Evolutionary conservation across 2,797 vertebrate genomes (phyloP).

Genomic region (Hipposideros larvatus): DNA sequence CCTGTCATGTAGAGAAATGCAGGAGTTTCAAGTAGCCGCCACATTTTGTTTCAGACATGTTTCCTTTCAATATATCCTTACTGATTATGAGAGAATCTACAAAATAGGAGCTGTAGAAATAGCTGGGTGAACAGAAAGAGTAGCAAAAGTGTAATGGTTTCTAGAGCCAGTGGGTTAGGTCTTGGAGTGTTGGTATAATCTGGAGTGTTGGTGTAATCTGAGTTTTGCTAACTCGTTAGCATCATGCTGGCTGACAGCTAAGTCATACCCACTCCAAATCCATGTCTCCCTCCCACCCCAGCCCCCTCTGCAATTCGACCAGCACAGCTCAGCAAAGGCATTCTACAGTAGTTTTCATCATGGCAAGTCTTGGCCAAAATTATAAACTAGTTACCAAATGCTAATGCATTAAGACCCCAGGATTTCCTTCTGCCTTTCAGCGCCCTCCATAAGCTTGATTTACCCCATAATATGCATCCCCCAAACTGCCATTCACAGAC

Average conservation of each 20-base stretch:
- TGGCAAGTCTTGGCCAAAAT: neutral
- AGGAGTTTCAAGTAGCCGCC: neutral
- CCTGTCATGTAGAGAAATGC: neutral
- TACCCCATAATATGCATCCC: neutral
- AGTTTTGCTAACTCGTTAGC: rapidly evolving
- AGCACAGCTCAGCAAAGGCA: rapidly evolving
- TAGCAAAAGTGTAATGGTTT: neutral
- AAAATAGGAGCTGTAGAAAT: neutral
- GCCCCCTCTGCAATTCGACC: rapidly evolving
- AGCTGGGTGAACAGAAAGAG: neutral
- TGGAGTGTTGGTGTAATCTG: neutral
- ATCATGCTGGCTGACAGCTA: neutral
- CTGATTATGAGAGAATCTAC: neutral
- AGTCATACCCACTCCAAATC: too few relatives aligned
- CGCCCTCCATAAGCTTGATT: neutral
- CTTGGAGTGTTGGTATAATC: rapidly evolving
- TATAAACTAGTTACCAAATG: neutral
- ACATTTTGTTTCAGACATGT: neutral
- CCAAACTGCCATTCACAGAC: neutral
- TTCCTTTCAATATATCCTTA: neutral
- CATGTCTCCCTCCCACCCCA: too few relatives aligned
- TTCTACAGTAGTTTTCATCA: neutral
- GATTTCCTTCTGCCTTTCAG: neutral
- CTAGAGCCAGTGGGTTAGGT: neutral
- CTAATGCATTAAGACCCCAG: neutral